These are phyloP conservation scores for Naso thynnoides DNA, from an alignment of 2,797 vertebrate genomes.

Conservation along the genomic window DNA sequence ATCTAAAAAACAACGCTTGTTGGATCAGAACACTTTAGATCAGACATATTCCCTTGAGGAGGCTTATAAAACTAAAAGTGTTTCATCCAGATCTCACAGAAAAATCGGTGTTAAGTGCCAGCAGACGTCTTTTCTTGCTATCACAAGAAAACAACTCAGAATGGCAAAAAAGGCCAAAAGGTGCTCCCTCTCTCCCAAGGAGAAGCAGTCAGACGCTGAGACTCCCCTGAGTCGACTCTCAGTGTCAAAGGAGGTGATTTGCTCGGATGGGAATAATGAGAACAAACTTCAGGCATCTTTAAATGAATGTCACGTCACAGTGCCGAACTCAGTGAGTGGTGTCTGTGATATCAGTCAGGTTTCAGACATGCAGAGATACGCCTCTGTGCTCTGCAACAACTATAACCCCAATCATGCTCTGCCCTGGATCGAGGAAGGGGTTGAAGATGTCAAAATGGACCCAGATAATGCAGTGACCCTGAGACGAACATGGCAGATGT, in stretches of 20 bases:
- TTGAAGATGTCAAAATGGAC: slow-evolving; percentile 65
- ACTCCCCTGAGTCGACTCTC: slow-evolving; percentile 50
- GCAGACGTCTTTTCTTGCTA: slow-evolving; percentile 70
- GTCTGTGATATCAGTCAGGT: slow-evolving; percentile 74
- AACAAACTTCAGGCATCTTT: slow-evolving; percentile 73
- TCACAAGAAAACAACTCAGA: slow-evolving; percentile 71
- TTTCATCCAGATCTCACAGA: slow-evolving; percentile 54
- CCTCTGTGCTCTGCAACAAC: slow-evolving; percentile 66
- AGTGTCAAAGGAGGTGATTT: slow-evolving; percentile 48
- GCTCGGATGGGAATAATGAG: slow-evolving; percentile 64
- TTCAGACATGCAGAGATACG: slow-evolving; percentile 83
- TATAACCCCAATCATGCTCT: slow-evolving; percentile 64
- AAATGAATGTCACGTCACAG: slow-evolving; percentile 78
- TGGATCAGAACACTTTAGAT: slow-evolving; percentile 84
- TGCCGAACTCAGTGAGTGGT: slow-evolving; percentile 75
- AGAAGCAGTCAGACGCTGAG: slow-evolving; percentile 56
- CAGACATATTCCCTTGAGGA: slow-evolving; percentile 74
- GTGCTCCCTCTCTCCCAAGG: slow-evolving; percentile 60
- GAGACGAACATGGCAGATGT: slow-evolving; percentile 89
- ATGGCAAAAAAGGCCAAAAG: slow-evolving; percentile 54
- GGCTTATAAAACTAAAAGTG: slow-evolving; percentile 52
- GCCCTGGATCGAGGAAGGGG: slow-evolving; percentile 57
- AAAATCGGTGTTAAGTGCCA: slow-evolving; percentile 68
- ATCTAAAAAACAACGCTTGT: slow-evolving; percentile 66
- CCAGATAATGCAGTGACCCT: slow-evolving; percentile 78